Evolutionary conservation across 2,888 invertebrate genomes (phyloP).

Genomic region (Sicus ferrugineus): DNA sequence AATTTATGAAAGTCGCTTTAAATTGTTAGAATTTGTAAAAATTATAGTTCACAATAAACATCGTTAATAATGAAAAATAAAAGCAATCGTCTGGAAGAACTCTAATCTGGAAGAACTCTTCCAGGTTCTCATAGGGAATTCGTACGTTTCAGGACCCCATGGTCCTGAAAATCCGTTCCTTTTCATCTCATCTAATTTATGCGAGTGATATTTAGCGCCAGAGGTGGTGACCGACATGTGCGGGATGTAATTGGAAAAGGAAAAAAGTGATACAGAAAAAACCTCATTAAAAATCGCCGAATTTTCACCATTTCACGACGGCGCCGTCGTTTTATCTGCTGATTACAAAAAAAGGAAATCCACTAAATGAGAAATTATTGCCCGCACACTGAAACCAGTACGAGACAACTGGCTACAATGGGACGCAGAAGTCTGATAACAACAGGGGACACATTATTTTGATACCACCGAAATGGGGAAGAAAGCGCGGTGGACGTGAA

Average conservation of each 20-base stretch:
- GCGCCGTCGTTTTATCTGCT: background rate
- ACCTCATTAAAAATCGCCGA: slow-evolving; percentile 4
- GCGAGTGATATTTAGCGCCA: too few species aligned
- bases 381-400: slow-evolving; percentile 4
- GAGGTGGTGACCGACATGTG: too few species aligned
- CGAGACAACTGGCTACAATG: slow-evolving; percentile 19
- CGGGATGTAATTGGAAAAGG: background rate
- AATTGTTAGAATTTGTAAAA: too few species aligned
- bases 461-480: background rate
- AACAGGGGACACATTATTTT: slow-evolving; percentile 63
- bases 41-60: too few species aligned
- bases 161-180: background rate
- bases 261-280: background rate
- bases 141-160: background rate
- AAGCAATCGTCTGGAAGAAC: background rate
- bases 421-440: slow-evolving; percentile 49
- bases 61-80: too few species aligned
- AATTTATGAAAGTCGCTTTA: too few species aligned
- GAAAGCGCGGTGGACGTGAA: background rate
- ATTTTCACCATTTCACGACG: background rate
- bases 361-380: slow-evolving; percentile 25
- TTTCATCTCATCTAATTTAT: too few species aligned
- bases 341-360: background rate
- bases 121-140: too few species aligned
- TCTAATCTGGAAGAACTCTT: too few species aligned